These are phyloP conservation scores for Cryptocheilus praepositus DNA, from an alignment of 2,888 invertebrate species.

Conservation along the genomic window DNA sequence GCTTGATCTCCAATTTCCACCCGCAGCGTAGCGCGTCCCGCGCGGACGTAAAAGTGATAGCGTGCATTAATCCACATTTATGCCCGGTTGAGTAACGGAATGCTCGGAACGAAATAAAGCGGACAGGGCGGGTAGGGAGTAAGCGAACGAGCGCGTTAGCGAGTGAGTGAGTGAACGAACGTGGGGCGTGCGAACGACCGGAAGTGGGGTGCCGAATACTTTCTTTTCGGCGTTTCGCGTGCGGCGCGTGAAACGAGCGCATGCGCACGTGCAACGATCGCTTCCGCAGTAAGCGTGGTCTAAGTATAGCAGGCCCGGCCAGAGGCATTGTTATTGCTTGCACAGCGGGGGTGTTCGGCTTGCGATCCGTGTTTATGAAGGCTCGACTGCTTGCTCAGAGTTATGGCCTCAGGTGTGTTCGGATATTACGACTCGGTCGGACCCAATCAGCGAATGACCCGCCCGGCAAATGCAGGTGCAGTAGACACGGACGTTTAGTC, in stretches of 20 bases:
- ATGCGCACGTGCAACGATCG: conserved; percentile 57
- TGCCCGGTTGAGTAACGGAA: no score
- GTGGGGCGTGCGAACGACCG: background rate
- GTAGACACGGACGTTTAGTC: conserved; percentile 14
- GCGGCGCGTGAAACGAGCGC: conserved; percentile 42
- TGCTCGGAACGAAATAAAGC: no score
- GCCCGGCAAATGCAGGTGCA: conserved; percentile 30
- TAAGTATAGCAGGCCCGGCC: conserved; percentile 64
- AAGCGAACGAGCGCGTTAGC: no score
- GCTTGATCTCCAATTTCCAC: no score
- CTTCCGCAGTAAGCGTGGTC: conserved; percentile 55
- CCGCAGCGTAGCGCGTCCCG: no score
- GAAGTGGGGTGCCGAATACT: conserved; percentile 36
- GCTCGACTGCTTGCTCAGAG: conserved; percentile 56
- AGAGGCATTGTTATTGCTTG: conserved; percentile 70
- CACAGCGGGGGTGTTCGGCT: conserved; percentile 62
- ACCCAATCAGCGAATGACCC: conserved; percentile 52
- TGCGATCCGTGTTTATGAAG: conserved; percentile 67
- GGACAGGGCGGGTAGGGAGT: no score
- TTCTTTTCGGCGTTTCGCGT: conserved; percentile 40
- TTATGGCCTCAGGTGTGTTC: conserved; percentile 68
- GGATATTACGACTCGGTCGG: conserved; percentile 59
- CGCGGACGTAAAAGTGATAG: no score
- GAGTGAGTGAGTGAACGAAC: background rate
- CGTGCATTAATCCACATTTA: no score